Percentiles rank a stretch among this genome's conserved stretches.
Evolutionary conservation across 2,888 invertebrate species (phyloP).

Genomic region (Carcina quercana): DNA sequence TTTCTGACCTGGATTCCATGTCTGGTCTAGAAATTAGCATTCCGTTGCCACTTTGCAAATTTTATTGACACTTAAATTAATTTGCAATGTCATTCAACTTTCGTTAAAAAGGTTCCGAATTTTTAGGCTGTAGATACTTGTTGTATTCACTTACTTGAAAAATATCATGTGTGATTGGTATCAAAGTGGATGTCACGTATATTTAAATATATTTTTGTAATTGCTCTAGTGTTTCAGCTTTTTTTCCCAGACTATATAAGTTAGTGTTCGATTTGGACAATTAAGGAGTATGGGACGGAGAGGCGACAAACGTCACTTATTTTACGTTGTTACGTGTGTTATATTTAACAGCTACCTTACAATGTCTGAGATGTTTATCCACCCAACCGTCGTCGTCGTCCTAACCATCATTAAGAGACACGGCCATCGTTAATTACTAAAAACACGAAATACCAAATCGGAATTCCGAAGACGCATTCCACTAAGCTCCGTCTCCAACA

Average conservation of each 20-base stretch:
- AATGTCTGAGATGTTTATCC: too few relatives aligned
- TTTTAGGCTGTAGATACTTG: background rate
- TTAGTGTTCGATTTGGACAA: too few relatives aligned
- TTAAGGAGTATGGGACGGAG: too few relatives aligned
- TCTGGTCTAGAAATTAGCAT: constrained; percentile 5
- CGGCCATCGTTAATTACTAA: background rate
- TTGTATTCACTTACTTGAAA: background rate
- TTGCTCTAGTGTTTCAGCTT: too few relatives aligned
- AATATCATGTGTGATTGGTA: background rate
- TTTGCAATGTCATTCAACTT: constrained; percentile 5
- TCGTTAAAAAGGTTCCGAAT: background rate
- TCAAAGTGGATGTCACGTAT: too few relatives aligned
- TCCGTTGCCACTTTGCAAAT: constrained; percentile 1
- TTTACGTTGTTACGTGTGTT: too few relatives aligned
- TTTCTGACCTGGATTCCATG: constrained; percentile 1
- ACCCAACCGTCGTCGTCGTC: too few relatives aligned
- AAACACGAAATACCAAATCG: background rate
- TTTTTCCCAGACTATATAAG: too few relatives aligned
- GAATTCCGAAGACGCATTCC: constrained; percentile 26
- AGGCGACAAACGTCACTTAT: too few relatives aligned
- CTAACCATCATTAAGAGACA: too few relatives aligned
- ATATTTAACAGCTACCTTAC: too few relatives aligned
- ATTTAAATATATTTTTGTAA: too few relatives aligned
- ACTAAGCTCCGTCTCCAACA: constrained; percentile 45
- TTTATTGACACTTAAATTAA: constrained; percentile 4